These are phyloP conservation scores for Diplazon laetatorius DNA, from an alignment of 2,888 invertebrate species.

Conservation along the genomic window DNA sequence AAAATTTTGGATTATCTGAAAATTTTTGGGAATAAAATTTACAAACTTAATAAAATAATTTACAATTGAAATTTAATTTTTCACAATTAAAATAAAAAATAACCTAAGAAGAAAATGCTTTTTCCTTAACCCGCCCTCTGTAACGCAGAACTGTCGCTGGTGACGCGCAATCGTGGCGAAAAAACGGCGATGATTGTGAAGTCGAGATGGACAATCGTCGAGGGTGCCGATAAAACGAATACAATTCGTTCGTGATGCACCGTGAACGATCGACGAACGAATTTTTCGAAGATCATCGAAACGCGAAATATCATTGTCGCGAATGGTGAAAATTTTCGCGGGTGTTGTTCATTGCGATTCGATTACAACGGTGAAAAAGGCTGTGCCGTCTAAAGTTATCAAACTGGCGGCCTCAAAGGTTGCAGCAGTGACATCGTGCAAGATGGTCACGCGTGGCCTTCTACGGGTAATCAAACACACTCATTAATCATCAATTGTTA, in stretches of 20 bases:
- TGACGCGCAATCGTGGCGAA: background rate
- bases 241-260: constrained; percentile 23
- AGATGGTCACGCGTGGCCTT: constrained; percentile 81
- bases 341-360: background rate
- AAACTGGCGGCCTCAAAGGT: constrained; percentile 81
- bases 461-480: constrained; percentile 76
- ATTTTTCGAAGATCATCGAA: constrained; percentile 32
- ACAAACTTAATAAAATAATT: too few relatives aligned
- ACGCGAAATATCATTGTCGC: background rate
- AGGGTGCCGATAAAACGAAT: constrained; percentile 10
- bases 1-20: too few relatives aligned
- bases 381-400: constrained; percentile 64
- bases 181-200: constrained; percentile 35
- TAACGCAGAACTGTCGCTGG: background rate
- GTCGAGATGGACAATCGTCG: constrained; percentile 26
- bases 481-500: too few relatives aligned
- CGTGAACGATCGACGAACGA: constrained; percentile 24
- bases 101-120: background rate
- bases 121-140: background rate
- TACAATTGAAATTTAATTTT: too few relatives aligned
- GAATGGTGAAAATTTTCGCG: constrained; percentile 5
- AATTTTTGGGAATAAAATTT: too few relatives aligned
- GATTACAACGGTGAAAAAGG: constrained; percentile 41
- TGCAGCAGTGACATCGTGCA: constrained; percentile 78
- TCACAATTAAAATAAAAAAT: background rate